Base-by-base conservation (phyloP, 2,113 vertebrate genomes). In the Gambusia affinis region DNA sequence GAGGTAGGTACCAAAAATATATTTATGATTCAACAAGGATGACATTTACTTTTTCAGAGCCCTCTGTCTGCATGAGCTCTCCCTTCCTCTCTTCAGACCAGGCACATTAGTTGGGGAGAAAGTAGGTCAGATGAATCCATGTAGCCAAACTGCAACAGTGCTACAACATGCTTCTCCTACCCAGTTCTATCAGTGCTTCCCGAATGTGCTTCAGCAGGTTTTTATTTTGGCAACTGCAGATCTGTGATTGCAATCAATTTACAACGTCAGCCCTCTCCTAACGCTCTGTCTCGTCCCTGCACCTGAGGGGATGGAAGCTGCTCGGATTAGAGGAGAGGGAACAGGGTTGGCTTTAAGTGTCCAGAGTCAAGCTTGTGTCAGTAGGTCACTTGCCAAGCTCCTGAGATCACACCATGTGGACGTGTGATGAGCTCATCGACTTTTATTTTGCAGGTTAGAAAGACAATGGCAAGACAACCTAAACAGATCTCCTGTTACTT, bases 41-140 rank as follows among this genome's bases (percentile, higher is more conserved):
- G 35, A 37, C 35, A 57, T 8, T 57, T 57, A 24, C 24, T 24
- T 57, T 57, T 57, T 57, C 17, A 57, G 5, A 57, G 51, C 24
- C 24, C 24, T 57, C 5, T 8, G 24, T 57, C 2, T n/a, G 51
- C 24, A 19, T 8, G 3, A 10, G 8, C 7, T 72, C 57, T 61
- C 57, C 86, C 77, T 70, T 73, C 66, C 67, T 67, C 64, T 42
- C 66, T 63, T 73, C 66, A 80, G 67, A 85, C 82, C 77, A 85
- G 54, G 85, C 81, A 85, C 64, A 72, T 64, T 78, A 82, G 68
- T 67, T 60, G 76, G 83, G 73, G 80, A 60, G 78, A 87, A 94
- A 94, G 92, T 94, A 94, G 94, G 94, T 94, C 94, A 94, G 85
- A 92, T 87, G 69, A 93, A 88, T 84, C 82, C 70, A 91, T 82